Evolutionary conservation across 2,113 vertebrate genomes (phyloP), one percentile per base, ranked within the genome.

Genomic region (Nicator chloris): DNA sequence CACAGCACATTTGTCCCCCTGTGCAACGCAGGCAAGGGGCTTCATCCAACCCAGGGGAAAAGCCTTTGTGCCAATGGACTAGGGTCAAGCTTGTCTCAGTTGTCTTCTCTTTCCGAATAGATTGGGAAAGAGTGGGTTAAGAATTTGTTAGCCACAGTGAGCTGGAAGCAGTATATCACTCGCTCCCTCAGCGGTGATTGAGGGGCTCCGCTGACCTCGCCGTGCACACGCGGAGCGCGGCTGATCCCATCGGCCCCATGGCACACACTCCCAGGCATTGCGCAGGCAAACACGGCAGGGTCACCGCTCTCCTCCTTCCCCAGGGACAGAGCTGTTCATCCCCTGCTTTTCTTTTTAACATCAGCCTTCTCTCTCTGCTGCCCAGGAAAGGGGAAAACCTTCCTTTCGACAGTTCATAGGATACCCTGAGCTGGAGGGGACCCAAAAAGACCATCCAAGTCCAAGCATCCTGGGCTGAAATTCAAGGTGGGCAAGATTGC

Each of bases 91-190:
- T 85, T 68, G 73, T 79, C 53, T 16, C 65, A 18, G 44, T 27
- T 54, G 7, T 59, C 50, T 66, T 76, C 28, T 61, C 6, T 11
- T 79, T 45, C 66, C 57, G 81, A 75, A 79, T 4, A 50, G 10
- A 10, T 13, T 4, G 6, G 57, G 51, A 72, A 81, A 84, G 30
- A 70, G 40, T 64, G 64, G 40, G 79, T 69, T 72, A 72, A 57
- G 53, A 35, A 39, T 70, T 65, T 77, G 20, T 65, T 92, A 78
- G 35, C 63, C 56, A 22, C 40, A 16, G 23, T 23, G 57, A 66
- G 47, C 64, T 88, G 86, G 91, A 92, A 94, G 80, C 35, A 86
- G 65, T 95, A 68, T 51, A 91, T 95, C 88, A 86, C 44, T 92
- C 60, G 30, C 66, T 86, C 31, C n/a, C 30, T 6, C 24, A 40